These are phyloP conservation scores for Propithecus coquereli DNA, from an alignment of 2,113 vertebrate species.

Conservation along the genomic window DNA sequence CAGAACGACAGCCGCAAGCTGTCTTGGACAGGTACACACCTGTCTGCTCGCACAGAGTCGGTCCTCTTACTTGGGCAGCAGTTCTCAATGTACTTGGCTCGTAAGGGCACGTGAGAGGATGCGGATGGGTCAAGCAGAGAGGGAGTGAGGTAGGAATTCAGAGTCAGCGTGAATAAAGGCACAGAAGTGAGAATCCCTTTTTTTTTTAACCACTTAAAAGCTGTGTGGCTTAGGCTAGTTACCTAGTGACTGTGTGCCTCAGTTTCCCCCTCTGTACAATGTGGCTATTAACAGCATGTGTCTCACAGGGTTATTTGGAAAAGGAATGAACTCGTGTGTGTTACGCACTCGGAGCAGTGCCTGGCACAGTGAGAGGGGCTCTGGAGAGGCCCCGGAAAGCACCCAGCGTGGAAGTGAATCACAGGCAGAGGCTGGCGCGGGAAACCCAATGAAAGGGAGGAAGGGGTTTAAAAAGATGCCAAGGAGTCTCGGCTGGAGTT, in stretches of 20 bases:
- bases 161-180: background rate
- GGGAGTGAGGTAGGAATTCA: background rate
- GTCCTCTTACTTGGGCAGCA: background rate
- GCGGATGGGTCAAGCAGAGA: background rate
- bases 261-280: background rate
- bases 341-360: too few relatives aligned
- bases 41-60: background rate
- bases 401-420: background rate
- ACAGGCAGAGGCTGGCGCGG: background rate
- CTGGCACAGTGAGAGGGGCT: background rate
- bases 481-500: background rate
- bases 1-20: background rate
- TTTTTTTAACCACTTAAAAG: background rate
- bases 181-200: background rate
- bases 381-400: background rate
- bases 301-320: background rate
- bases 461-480: background rate
- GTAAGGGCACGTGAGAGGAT: too few relatives aligned
- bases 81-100: background rate
- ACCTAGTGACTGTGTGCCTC: background rate
- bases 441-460: background rate
- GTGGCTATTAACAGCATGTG: background rate
- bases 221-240: background rate
- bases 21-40: background rate
- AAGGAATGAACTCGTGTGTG: rapidly evolving